These are phyloP conservation scores for Aphaenogaster rudis DNA, from an alignment of 1,140 invertebrate species.

Conservation along the genomic window DNA sequence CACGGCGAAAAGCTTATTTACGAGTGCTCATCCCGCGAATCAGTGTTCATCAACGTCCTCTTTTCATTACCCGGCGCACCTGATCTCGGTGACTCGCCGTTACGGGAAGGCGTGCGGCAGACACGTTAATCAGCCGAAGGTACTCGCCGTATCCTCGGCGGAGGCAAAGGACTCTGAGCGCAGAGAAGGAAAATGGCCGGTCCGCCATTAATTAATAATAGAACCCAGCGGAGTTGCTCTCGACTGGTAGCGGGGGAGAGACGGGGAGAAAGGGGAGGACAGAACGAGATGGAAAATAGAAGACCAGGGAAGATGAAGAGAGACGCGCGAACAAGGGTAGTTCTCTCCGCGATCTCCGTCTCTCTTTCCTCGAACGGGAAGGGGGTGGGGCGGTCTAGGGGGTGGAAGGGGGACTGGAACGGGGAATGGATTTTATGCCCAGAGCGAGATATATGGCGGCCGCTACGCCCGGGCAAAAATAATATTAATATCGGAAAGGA, in stretches of 20 bases:
- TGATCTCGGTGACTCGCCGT: conserved; percentile 37
- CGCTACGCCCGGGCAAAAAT: conserved; percentile 87
- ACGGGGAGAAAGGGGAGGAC: conserved; percentile 6
- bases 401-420: conserved; percentile 80
- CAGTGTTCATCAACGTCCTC: conserved; percentile 52
- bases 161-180: conserved; percentile 54
- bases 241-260: conserved; percentile 45
- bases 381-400: conserved; percentile 79
- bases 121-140: conserved; percentile 76
- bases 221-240: conserved; percentile 65
- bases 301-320: conserved; percentile 29
- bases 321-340: conserved; percentile 66
- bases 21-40: conserved; percentile 38
- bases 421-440: conserved; percentile 87
- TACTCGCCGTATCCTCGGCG: conserved; percentile 54
- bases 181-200: conserved; percentile 76
- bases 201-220: conserved; percentile 82
- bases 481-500: conserved; percentile 87
- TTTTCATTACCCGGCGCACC: conserved; percentile 62
- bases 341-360: conserved; percentile 75
- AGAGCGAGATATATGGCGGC: conserved; percentile 87
- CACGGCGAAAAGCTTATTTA: conserved; percentile 57
- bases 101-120: conserved; percentile 62
- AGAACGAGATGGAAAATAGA: conserved; percentile 53
- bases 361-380: conserved; percentile 74